phyloP scores from a whole-genome alignment of 2,888 invertebrate species.

The Pedicia rivosa region DNA sequence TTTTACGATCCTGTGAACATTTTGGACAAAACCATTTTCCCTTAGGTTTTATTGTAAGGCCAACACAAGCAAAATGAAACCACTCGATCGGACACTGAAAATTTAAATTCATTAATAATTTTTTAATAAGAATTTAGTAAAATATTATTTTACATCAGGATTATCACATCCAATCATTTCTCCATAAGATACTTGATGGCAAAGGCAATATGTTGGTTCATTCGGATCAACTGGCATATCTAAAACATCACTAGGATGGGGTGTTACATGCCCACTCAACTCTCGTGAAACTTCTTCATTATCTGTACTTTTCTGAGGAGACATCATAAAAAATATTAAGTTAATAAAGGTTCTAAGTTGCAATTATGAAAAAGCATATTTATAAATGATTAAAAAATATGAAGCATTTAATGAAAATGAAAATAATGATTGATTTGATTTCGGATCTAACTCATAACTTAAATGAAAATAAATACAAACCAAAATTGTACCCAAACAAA shows the following conservation, averaged over 20 bases:
- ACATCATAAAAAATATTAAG: not conserved
- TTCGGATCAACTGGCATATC: conserved; percentile 94
- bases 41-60: conserved; percentile 72
- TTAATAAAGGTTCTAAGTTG: no score
- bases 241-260: conserved; percentile 77
- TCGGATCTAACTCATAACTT: no score
- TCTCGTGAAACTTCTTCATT: conserved; percentile 37
- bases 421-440: conserved; percentile 8
- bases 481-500: conserved; percentile 2
- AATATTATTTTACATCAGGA: conserved; percentile 35
- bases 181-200: conserved; percentile 90
- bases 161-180: conserved; percentile 95
- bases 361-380: not conserved
- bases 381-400: no score
- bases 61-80: conserved; percentile 88
- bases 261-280: conserved; percentile 30
- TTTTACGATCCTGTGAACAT: conserved; percentile 67
- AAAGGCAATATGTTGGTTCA: conserved; percentile 95
- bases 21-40: conserved; percentile 93
- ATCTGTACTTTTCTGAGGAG: conserved; percentile 24
- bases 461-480: conserved; percentile 1
- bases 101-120: conserved; percentile 2
- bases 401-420: conserved; percentile 7
- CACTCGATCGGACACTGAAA: conserved; percentile 66
- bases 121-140: not conserved